Evolutionary conservation across 1,140 invertebrate genomes (phyloP), one percentile per base, ranked within the genome.

Genomic region (Drosophila quadrilineata): DNA sequence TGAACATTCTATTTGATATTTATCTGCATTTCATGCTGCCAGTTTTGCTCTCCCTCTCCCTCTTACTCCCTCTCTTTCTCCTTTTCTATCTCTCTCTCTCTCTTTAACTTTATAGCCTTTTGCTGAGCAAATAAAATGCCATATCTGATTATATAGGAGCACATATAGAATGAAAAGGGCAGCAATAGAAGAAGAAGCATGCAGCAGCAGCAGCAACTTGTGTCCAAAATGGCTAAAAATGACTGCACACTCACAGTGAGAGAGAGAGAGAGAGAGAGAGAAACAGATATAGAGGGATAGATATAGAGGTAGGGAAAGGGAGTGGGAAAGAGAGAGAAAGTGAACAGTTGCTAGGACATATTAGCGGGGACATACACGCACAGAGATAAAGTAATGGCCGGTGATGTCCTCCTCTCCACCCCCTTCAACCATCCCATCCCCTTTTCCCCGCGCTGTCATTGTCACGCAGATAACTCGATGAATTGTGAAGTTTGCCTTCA

Each of bases 121-220:
- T 43, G 49, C 59, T 57, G 66, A 70, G 76, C 48, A 73, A 84
- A 85, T 85, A 85, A 82, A 82, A 84, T 67, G 69, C 77, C 73
- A 82, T 84, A 82, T 82, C 77, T 82, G 77, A 82, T 84, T 82
- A 82, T 84, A 45, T 73, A 80, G n/a, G 77, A 76, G 77, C 79
- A 82, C 70, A 85, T 70, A 52, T 73, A 77, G 58, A 58, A 50
- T 22, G 22, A 26, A 24, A n/a, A 54, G 50, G 63, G 64, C 53
- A 65, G 43, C 40, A 40, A 31, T 41, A 43, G 57, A 21, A 36
- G 28, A n/a, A 22, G 21, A 16, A 43, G 28, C 16, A 28, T 1
- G 31, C 45, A 62, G 29, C 41, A 33, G 31, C 65, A 56, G 49
- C 22, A 70, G 73, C 68, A 56, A 35, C 52, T 50, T 52, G 38